Evolutionary conservation across 2,888 invertebrate genomes (phyloP).

Genomic region (Agriopis leucophaearia): DNA sequence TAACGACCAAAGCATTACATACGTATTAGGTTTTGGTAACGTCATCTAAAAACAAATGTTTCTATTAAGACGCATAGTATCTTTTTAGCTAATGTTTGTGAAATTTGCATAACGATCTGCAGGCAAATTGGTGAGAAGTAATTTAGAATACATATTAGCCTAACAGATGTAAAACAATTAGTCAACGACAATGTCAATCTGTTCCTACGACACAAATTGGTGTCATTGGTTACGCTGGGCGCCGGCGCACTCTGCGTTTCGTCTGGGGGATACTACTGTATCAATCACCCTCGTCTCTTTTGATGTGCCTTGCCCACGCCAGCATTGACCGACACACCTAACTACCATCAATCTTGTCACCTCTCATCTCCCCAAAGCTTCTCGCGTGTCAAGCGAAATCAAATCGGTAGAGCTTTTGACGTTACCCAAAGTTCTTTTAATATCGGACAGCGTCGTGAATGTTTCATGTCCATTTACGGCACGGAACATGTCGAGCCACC

Average conservation of each 20-base stretch:
- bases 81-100: background rate
- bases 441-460: slow-evolving; percentile 43
- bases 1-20: background rate
- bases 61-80: background rate
- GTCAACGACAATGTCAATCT: slow-evolving; percentile 51
- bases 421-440: slow-evolving; percentile 45
- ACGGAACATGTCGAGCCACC: slow-evolving; percentile 48
- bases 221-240: slow-evolving; percentile 56
- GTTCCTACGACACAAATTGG: slow-evolving; percentile 60
- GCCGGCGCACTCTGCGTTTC: slow-evolving; percentile 63
- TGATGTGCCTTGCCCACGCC: slow-evolving; percentile 68
- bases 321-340: slow-evolving; percentile 61
- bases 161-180: slow-evolving; percentile 39
- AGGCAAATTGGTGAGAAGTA: background rate
- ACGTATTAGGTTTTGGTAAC: too few species aligned
- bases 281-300: slow-evolving; percentile 73
- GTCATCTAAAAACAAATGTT: background rate
- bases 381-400: slow-evolving; percentile 61
- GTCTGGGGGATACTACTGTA: slow-evolving; percentile 65
- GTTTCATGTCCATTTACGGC: slow-evolving; percentile 47
- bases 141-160: slow-evolving; percentile 24
- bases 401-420: slow-evolving; percentile 50
- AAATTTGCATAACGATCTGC: slow-evolving; percentile 2
- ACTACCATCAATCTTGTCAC: slow-evolving; percentile 76
- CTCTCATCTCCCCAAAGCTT: slow-evolving; percentile 63